Conservation (phyloP, 1,140 invertebrate species). For the Bombus soroeensis region DNA sequence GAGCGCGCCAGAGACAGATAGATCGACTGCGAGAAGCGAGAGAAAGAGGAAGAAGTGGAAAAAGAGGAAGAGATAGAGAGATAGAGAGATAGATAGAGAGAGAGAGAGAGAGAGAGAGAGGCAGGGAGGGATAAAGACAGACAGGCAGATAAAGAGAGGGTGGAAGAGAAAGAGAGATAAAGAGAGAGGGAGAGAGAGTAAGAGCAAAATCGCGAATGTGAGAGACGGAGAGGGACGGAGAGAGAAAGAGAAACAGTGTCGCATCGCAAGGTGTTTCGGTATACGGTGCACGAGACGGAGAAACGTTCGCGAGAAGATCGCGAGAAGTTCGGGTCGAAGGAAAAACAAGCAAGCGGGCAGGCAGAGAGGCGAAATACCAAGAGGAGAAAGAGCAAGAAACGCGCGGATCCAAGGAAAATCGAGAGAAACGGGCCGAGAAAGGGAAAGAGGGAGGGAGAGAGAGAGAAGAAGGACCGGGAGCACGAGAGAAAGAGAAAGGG, state of each 20-base stretch:
- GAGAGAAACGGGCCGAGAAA: not conserved
- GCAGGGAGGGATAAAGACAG: not conserved
- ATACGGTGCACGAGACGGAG: constrained; percentile 24
- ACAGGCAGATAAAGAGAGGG: not conserved
- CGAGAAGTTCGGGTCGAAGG: not conserved
- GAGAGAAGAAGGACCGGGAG: not conserved
- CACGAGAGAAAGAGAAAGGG: not conserved
- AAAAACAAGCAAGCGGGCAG: not conserved
- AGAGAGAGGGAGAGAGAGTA: constrained; percentile 6
- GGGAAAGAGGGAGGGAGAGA: not conserved
- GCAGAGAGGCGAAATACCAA: not conserved
- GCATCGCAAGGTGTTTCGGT: constrained; percentile 43
- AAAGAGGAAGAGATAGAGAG: not conserved
- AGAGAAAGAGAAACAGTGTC: constrained; percentile 14
- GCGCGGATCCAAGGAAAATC: not conserved
- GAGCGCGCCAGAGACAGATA: not conserved
- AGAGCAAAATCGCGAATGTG: not conserved
- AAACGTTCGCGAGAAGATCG: not conserved
- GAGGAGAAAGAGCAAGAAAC: not conserved
- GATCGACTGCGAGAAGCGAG: not conserved
- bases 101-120: not conserved
- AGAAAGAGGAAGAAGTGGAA: not conserved
- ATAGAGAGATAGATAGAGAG: not conserved
- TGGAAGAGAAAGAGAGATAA: not conserved
- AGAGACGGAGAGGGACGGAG: not conserved